phyloP scores from a whole-genome alignment of 2,797 vertebrate species.

The Sparidentex hasta region DNA sequence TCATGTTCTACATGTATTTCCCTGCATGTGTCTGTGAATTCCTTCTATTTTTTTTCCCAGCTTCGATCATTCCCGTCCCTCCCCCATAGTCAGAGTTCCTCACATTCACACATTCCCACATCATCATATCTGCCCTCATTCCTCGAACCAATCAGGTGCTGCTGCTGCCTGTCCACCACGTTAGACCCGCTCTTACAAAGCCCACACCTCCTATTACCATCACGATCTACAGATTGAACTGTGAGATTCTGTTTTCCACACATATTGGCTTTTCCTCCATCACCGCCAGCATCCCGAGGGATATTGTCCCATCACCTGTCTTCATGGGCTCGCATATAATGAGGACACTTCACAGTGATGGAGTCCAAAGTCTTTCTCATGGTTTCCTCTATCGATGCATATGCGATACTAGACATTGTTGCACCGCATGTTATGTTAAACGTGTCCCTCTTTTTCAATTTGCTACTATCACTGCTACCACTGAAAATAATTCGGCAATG shows the following conservation, averaged over 20 bases:
- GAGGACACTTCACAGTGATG: slow-evolving; percentile 14
- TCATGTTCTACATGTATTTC: neutral
- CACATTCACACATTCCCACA: neutral
- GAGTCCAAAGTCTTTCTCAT: neutral
- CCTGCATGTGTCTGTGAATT: neutral
- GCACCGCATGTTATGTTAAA: neutral
- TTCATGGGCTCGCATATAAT: slow-evolving; percentile 21
- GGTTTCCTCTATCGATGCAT: slow-evolving; percentile 2
- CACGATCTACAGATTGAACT: neutral
- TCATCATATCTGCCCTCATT: neutral
- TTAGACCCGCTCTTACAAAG: neutral
- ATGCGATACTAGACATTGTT: neutral
- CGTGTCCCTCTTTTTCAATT: neutral
- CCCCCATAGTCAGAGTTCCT: neutral
- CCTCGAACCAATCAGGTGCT: neutral
- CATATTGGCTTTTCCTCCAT: neutral
- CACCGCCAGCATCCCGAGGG: neutral
- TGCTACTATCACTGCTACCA: slow-evolving; percentile 4
- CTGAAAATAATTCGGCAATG: slow-evolving; percentile 13
- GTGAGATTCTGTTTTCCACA: slow-evolving; percentile 18
- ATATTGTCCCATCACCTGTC: slow-evolving; percentile 6
- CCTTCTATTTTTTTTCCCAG: neutral
- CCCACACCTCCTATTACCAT: neutral
- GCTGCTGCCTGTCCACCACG: neutral
- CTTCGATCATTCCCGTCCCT: too few relatives aligned